phyloP scores from a whole-genome alignment of 2,797 vertebrate genomes.

The Esox masquinongy region DNA sequence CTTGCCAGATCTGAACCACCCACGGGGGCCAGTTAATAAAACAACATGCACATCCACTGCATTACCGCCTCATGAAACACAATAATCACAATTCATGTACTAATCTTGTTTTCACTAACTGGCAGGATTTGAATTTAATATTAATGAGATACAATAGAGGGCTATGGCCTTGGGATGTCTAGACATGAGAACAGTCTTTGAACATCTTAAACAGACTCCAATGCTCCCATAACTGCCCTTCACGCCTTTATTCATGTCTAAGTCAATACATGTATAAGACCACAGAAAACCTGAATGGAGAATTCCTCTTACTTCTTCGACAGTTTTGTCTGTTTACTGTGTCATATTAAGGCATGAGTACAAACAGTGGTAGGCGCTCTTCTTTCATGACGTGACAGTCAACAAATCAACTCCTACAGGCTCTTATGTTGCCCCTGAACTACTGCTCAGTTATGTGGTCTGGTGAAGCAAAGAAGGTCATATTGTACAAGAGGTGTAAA shows the following conservation, averaged over 20 bases:
- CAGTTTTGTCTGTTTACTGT: too few species aligned
- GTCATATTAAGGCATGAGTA: too few species aligned
- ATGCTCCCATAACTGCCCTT: not conserved
- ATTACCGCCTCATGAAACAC: not conserved
- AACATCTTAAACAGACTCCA: not conserved
- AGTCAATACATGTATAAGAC: not conserved
- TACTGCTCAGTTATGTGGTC: too few species aligned
- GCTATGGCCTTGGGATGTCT: slow-evolving; percentile 3
- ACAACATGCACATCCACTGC: slow-evolving; percentile 13
- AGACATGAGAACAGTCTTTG: not conserved
- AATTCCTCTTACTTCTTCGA: too few species aligned
- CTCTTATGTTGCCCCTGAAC: too few species aligned
- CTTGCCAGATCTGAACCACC: slow-evolving; percentile 20
- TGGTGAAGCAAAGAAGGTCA: too few species aligned
- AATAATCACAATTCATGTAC: not conserved
- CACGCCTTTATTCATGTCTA: not conserved
- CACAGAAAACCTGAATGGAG: too few species aligned
- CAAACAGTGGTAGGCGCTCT: too few species aligned
- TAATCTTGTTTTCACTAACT: not conserved
- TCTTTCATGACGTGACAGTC: too few species aligned
- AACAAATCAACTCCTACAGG: too few species aligned
- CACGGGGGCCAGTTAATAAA: slow-evolving; percentile 19
- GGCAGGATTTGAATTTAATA: not conserved
- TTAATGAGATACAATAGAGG: not conserved
- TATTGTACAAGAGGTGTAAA: too few species aligned